Evolutionary conservation across 2,797 vertebrate genomes (phyloP).

Genomic region (Steatocranus sp.): DNA sequence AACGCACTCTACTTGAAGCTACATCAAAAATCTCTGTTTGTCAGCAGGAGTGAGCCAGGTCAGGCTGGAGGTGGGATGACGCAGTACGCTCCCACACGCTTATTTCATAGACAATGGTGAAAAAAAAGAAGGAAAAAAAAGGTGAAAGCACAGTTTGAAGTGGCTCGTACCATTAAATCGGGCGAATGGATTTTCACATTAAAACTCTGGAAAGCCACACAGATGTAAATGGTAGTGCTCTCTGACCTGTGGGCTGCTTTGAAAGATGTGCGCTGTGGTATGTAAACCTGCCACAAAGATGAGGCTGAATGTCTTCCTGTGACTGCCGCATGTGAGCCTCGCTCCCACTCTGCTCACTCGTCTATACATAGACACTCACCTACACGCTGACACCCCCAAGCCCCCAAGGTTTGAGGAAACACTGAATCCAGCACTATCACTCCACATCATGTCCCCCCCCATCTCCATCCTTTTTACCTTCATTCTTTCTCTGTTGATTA

Average conservation of each 20-base stretch:
- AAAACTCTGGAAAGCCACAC: background rate
- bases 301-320: constrained; percentile 10
- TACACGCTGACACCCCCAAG: constrained; percentile 41
- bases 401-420: constrained; percentile 41
- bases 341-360: constrained; percentile 25
- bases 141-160: background rate
- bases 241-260: background rate
- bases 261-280: background rate
- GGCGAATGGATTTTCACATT: background rate
- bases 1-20: constrained; percentile 51
- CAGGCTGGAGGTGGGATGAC: constrained; percentile 61
- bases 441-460: background rate
- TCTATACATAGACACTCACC: constrained; percentile 61
- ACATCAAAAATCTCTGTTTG: constrained; percentile 50
- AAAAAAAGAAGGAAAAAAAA: background rate
- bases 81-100: constrained; percentile 54
- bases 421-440: constrained; percentile 4
- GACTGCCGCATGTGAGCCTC: constrained; percentile 7
- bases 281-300: background rate
- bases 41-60: constrained; percentile 51
- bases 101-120: constrained; percentile 34
- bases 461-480: background rate
- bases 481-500: constrained; percentile 50
- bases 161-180: background rate
- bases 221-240: background rate